A percentile compares a stretch with the other conserved stretches of the same genome.
These are phyloP conservation scores for Synchiropus splendidus DNA, from an alignment of 2,113 vertebrate genomes.

Conservation along the genomic window DNA sequence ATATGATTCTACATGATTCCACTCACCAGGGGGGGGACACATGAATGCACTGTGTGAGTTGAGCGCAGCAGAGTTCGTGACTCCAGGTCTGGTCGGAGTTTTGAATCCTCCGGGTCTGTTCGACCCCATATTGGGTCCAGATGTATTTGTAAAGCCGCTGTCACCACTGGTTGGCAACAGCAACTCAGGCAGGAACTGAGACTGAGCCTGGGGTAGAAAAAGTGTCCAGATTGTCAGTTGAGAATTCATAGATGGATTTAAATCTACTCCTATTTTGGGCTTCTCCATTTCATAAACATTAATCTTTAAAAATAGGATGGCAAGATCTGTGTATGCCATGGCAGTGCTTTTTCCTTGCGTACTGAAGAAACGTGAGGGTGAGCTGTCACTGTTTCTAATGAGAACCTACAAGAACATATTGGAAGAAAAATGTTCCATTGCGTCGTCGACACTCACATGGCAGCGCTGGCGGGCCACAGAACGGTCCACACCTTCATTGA, in stretches of 20 bases:
- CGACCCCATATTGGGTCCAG: constrained; percentile 48
- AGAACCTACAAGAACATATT: too few relatives aligned
- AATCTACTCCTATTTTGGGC: background rate
- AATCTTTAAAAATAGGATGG: too few relatives aligned
- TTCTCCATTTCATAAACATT: background rate
- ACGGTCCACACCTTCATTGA: constrained; percentile 71
- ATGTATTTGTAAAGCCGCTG: constrained; percentile 54
- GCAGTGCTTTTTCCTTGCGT: background rate
- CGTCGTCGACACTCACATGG: constrained; percentile 73
- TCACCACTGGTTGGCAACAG: constrained; percentile 57
- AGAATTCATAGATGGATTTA: background rate
- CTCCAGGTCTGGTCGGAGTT: constrained; percentile 55
- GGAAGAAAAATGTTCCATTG: too few relatives aligned
- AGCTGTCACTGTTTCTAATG: background rate
- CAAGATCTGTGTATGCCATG: background rate
- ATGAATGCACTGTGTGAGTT: constrained; percentile 52
- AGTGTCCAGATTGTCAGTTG: background rate
- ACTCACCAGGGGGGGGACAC: constrained; percentile 60
- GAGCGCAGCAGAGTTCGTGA: constrained; percentile 30
- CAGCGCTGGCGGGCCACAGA: constrained; percentile 69
- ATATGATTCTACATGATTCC: background rate
- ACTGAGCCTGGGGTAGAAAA: constrained; percentile 41
- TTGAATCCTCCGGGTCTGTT: constrained; percentile 63
- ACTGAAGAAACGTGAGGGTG: background rate
- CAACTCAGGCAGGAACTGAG: constrained; percentile 59